phyloP scores from a whole-genome alignment of 2,113 vertebrate genomes.

The Tachysurus fulvidraco region DNA sequence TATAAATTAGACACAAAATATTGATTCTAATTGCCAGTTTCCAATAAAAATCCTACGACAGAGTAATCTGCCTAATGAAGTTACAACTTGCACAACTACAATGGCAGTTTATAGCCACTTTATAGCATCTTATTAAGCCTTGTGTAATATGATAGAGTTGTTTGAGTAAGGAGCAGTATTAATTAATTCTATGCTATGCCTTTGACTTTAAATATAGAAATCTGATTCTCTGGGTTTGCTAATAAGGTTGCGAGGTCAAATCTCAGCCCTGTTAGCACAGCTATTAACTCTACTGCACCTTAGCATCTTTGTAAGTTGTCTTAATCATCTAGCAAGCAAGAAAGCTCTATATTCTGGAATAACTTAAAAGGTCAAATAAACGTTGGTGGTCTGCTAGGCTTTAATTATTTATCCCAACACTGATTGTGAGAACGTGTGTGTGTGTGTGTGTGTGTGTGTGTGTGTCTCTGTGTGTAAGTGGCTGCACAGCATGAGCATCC shows the following conservation, averaged over 20 bases:
- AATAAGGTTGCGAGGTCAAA: background rate
- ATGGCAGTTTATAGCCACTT: background rate
- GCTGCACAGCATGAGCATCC: constrained; percentile 5
- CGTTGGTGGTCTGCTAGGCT: constrained; percentile 24
- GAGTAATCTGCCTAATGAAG: background rate
- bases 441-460: constrained; percentile 16
- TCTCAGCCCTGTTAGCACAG: background rate
- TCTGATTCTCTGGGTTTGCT: background rate
- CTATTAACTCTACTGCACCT: background rate
- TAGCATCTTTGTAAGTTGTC: background rate
- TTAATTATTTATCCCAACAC: constrained; percentile 42
- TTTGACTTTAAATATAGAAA: background rate
- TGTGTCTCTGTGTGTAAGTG: constrained; percentile 13
- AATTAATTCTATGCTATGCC: background rate
- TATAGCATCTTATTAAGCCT: background rate
- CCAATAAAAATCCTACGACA: background rate
- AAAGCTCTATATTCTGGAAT: constrained; percentile 14
- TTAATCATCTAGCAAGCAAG: background rate
- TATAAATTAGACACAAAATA: background rate
- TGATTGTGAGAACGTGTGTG: background rate
- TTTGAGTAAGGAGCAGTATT: too few relatives aligned
- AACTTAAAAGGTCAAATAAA: constrained; percentile 34
- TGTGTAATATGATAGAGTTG: background rate
- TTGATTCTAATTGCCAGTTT: background rate
- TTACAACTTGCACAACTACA: background rate